Percentiles rank a stretch among this genome's conserved stretches.
These are phyloP conservation scores for Diadophis punctatus DNA, from an alignment of 2,113 vertebrate species.

Conservation along the genomic window DNA sequence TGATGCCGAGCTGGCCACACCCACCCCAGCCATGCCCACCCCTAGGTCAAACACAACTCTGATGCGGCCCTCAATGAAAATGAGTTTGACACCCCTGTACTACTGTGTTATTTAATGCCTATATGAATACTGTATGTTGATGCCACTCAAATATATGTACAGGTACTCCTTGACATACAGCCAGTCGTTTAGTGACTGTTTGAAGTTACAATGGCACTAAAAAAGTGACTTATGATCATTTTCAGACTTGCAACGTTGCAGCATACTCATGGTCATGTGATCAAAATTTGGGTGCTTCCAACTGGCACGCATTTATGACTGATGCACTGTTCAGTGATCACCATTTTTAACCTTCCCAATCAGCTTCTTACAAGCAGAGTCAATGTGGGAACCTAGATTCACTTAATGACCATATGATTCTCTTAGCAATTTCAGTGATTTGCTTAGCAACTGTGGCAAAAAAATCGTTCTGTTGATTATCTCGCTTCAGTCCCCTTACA, in stretches of 20 bases:
- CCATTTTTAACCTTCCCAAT: background rate
- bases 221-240: background rate
- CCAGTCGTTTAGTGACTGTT: background rate
- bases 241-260: background rate
- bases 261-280: background rate
- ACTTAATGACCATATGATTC: background rate
- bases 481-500: background rate
- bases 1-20: too few relatives aligned
- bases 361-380: background rate
- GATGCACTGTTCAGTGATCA: background rate
- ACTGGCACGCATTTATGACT: background rate
- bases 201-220: background rate
- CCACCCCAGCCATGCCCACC: too few relatives aligned
- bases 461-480: background rate
- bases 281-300: background rate
- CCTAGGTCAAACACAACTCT: too few relatives aligned
- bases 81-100: background rate
- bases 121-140: background rate
- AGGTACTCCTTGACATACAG: background rate
- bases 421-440: background rate
- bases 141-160: background rate
- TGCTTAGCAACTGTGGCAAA: background rate
- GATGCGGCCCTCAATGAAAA: too few relatives aligned
- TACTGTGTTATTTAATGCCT: background rate
- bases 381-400: background rate